These are phyloP conservation scores for Mesoclemmys tuberculata DNA, from an alignment of 2,113 vertebrate species.

Conservation along the genomic window DNA sequence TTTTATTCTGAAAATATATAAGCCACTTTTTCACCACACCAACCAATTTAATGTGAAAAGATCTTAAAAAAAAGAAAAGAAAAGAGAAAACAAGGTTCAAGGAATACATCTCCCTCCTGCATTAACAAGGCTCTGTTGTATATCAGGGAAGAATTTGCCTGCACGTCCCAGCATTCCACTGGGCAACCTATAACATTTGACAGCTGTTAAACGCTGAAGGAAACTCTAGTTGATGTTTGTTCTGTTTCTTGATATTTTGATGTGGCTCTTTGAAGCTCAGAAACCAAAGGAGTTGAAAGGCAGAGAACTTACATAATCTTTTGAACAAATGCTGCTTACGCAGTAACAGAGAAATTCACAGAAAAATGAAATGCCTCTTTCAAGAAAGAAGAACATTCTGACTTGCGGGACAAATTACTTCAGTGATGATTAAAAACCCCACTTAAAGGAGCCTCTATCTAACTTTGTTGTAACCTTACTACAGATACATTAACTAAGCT, in stretches of 20 bases:
- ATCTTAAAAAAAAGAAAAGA: background rate
- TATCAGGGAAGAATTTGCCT: background rate
- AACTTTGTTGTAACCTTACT: background rate
- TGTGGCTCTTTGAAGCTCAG: constrained; percentile 19
- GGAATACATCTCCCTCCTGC: background rate
- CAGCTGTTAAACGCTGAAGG: constrained; percentile 15
- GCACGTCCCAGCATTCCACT: background rate
- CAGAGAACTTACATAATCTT: background rate
- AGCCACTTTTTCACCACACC: background rate
- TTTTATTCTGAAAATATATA: background rate
- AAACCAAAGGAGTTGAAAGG: background rate
- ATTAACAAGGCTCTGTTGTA: background rate
- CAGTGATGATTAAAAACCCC: background rate
- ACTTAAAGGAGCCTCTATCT: background rate
- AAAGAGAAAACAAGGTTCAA: background rate
- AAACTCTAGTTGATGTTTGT: background rate
- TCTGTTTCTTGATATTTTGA: constrained; percentile 14
- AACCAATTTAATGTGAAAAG: background rate
- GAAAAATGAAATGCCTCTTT: background rate
- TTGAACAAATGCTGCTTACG: background rate
- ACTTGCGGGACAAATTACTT: background rate
- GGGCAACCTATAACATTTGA: background rate
- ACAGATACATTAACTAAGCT: background rate
- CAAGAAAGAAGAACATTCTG: background rate
- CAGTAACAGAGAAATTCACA: background rate